These are phyloP conservation scores for Acanthochromis polyacanthus DNA, from an alignment of 2,113 vertebrate genomes.

Conservation along the genomic window DNA sequence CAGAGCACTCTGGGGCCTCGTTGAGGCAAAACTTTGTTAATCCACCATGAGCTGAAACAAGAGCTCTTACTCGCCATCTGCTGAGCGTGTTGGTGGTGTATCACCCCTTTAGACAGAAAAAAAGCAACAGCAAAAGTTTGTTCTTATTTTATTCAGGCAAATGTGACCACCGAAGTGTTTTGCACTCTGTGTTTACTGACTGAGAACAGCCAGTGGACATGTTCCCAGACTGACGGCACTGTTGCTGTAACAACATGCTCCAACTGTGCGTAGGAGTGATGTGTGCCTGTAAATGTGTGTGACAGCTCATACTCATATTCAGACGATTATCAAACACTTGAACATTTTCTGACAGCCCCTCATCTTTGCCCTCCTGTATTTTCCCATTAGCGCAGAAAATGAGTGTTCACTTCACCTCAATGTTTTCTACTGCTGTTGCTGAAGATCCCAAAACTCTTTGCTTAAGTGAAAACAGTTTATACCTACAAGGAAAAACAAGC, in stretches of 20 bases:
- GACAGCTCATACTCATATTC: conserved; percentile 38
- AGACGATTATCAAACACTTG: conserved; percentile 39
- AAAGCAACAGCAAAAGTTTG: conserved; percentile 14
- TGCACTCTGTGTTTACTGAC: conserved; percentile 33
- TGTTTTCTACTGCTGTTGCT: neutral
- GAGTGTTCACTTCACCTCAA: neutral
- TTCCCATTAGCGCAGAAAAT: conserved; percentile 2
- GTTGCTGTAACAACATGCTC: conserved; percentile 51
- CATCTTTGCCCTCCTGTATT: neutral
- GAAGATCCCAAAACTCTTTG: neutral
- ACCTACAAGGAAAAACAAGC: neutral
- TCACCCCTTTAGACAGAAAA: conserved; percentile 22
- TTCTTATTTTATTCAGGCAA: conserved; percentile 17
- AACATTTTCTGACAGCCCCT: conserved; percentile 14
- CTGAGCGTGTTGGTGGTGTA: neutral
- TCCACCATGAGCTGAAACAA: neutral
- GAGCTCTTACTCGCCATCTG: neutral
- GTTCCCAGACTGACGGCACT: conserved; percentile 36
- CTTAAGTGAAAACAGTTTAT: neutral
- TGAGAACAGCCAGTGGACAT: conserved; percentile 36
- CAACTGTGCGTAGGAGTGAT: conserved; percentile 51
- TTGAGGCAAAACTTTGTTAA: conserved; percentile 4
- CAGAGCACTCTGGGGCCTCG: neutral
- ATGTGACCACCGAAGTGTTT: conserved; percentile 17
- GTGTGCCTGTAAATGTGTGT: conserved; percentile 44